These are phyloP conservation scores for Liodrosophila aerea DNA, from an alignment of 2,888 invertebrate genomes.

Conservation along the genomic window DNA sequence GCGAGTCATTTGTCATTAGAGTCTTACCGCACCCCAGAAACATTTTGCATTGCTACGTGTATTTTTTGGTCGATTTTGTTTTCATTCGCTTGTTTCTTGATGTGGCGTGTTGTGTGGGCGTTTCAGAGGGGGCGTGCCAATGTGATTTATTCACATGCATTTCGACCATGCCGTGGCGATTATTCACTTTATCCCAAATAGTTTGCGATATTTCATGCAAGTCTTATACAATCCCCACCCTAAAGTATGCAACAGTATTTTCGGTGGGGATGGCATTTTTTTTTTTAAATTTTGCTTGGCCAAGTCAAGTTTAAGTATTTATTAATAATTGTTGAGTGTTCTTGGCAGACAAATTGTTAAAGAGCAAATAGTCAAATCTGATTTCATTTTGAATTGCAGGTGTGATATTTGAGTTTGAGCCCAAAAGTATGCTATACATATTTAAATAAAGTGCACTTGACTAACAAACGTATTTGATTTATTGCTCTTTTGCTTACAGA, in stretches of 20 bases:
- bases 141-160: conserved; percentile 33
- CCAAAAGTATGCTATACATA: not conserved
- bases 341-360: no score
- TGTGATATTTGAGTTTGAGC: no score
- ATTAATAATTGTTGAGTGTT: no score
- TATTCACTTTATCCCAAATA: conserved; percentile 9
- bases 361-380: no score
- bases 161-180: conserved; percentile 7
- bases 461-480: no score
- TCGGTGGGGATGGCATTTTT: no score
- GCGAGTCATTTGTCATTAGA: conserved; percentile 25
- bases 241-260: conserved; percentile 47
- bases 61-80: not conserved
- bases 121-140: conserved; percentile 2
- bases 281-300: not conserved
- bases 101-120: not conserved
- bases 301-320: no score
- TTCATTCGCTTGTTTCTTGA: conserved; percentile 1
- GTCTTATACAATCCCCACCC: conserved; percentile 25
- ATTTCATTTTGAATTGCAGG: no score
- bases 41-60: not conserved
- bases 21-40: conserved; percentile 7
- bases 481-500: conserved; percentile 39
- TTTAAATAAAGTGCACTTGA: not conserved
- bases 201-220: conserved; percentile 6